These are phyloP conservation scores for Daktulosphaira vitifoliae DNA, from an alignment of 1,140 invertebrate genomes.

Conservation along the genomic window DNA sequence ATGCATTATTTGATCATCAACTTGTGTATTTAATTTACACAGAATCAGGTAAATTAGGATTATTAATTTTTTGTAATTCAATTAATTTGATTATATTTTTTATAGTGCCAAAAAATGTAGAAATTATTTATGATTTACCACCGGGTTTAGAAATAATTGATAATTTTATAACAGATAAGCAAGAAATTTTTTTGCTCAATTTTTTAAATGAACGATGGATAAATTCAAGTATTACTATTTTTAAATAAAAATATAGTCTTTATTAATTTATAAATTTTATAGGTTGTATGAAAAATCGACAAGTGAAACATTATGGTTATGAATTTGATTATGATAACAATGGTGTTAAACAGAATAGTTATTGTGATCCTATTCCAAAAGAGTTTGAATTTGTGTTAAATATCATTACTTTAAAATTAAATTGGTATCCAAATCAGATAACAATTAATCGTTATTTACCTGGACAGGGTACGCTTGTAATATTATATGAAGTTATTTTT, in stretches of 20 bases:
- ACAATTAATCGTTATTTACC: slow-evolving; percentile 87
- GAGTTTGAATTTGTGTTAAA: slow-evolving; percentile 59
- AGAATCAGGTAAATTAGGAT: slow-evolving; percentile 45
- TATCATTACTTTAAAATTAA: slow-evolving; percentile 21
- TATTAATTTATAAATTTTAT: slow-evolving; percentile 36
- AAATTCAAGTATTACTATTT: slow-evolving; percentile 6
- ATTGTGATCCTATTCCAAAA: slow-evolving; percentile 59
- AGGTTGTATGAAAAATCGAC: slow-evolving; percentile 66
- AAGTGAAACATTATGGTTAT: slow-evolving; percentile 89
- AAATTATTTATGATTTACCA: slow-evolving; percentile 47
- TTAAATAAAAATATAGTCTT: slow-evolving; percentile 8
- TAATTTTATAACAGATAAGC: slow-evolving; percentile 62
- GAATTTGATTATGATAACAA: slow-evolving; percentile 87
- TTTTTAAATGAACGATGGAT: slow-evolving; percentile 44
- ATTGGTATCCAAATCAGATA: slow-evolving; percentile 68
- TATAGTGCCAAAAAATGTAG: slow-evolving; percentile 44
- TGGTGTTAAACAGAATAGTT: slow-evolving; percentile 62
- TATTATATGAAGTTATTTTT: too few relatives aligned
- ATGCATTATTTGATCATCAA: slow-evolving; percentile 48
- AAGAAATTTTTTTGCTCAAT: slow-evolving; percentile 59
- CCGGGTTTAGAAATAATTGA: slow-evolving; percentile 61
- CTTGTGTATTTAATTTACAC: slow-evolving; percentile 58
- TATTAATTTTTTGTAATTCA: background rate
- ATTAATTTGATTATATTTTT: slow-evolving; percentile 31
- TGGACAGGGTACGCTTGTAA: slow-evolving; percentile 66